Conservation (phyloP, 2,888 invertebrate genomes). For the Poecilus cupreus region DNA sequence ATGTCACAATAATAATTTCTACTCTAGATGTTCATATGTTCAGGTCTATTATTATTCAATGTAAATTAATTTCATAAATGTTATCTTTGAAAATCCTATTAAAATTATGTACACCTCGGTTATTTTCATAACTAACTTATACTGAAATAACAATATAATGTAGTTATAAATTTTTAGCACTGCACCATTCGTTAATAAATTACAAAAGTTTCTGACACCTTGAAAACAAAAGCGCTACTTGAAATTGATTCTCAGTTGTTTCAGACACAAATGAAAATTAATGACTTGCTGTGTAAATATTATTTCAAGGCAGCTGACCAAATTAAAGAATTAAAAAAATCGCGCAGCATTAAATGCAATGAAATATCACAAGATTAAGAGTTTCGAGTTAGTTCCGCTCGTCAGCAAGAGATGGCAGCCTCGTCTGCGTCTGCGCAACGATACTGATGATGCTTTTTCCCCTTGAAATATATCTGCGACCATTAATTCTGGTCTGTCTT, state of each 20-base stretch:
- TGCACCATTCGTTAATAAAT: slow-evolving; percentile 8
- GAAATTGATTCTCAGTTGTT: slow-evolving; percentile 41
- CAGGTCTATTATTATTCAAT: not conserved
- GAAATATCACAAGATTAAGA: slow-evolving; percentile 45
- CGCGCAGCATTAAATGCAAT: slow-evolving; percentile 12
- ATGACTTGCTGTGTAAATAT: slow-evolving; percentile 14
- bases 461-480: slow-evolving; percentile 37
- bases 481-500: slow-evolving; percentile 47
- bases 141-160: no score
- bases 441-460: slow-evolving; percentile 43
- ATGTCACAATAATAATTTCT: not conserved
- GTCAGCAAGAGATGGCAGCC: slow-evolving; percentile 26
- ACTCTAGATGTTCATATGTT: no score
- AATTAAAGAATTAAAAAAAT: not conserved
- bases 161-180: no score
- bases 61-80: not conserved
- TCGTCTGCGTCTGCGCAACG: not conserved
- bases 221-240: not conserved
- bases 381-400: slow-evolving; percentile 7
- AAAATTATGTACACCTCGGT: not conserved
- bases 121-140: not conserved
- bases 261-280: slow-evolving; percentile 39
- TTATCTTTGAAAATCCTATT: not conserved
- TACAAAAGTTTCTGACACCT: slow-evolving; percentile 21
- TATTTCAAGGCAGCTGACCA: not conserved